A percentile compares a stretch with the other conserved stretches of the same genome.
phyloP scores from a whole-genome alignment of 2,888 invertebrate species.

The Ophion costatus region DNA sequence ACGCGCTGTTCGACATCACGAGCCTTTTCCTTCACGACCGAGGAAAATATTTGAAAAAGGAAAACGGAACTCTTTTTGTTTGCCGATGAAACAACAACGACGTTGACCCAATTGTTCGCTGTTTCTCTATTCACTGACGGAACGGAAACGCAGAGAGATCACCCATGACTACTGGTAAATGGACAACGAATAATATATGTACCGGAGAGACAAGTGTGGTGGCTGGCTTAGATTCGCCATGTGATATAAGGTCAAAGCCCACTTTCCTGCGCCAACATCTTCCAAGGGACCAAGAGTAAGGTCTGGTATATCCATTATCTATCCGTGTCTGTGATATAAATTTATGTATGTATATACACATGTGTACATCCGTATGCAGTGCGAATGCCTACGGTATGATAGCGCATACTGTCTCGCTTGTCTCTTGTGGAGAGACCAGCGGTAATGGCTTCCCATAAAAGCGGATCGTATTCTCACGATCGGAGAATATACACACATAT shows the following conservation, averaged over 20 bases:
- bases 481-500: slow-evolving; percentile 59
- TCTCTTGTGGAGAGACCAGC: slow-evolving; percentile 53
- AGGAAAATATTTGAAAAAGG: not conserved
- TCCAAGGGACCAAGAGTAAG: slow-evolving; percentile 51
- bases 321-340: slow-evolving; percentile 30
- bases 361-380: slow-evolving; percentile 9
- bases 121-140: slow-evolving; percentile 15
- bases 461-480: slow-evolving; percentile 72
- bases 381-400: slow-evolving; percentile 47
- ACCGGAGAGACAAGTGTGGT: slow-evolving; percentile 53
- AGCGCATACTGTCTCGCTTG: slow-evolving; percentile 57
- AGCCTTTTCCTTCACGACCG: not conserved
- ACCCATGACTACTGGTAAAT: slow-evolving; percentile 44
- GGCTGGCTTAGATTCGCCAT: slow-evolving; percentile 58
- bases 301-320: slow-evolving; percentile 45
- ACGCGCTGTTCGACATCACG: slow-evolving; percentile 15
- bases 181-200: slow-evolving; percentile 49
- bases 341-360: slow-evolving; percentile 3
- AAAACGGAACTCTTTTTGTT: not conserved
- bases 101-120: slow-evolving; percentile 22
- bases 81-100: not conserved
- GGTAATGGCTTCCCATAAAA: slow-evolving; percentile 72
- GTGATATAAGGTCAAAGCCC: slow-evolving; percentile 71
- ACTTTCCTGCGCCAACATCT: slow-evolving; percentile 67
- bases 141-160: slow-evolving; percentile 15